Percentiles rank a stretch among this genome's conserved stretches.
Evolutionary conservation across 2,113 vertebrate genomes (phyloP).

Genomic region (Canis aureus): DNA sequence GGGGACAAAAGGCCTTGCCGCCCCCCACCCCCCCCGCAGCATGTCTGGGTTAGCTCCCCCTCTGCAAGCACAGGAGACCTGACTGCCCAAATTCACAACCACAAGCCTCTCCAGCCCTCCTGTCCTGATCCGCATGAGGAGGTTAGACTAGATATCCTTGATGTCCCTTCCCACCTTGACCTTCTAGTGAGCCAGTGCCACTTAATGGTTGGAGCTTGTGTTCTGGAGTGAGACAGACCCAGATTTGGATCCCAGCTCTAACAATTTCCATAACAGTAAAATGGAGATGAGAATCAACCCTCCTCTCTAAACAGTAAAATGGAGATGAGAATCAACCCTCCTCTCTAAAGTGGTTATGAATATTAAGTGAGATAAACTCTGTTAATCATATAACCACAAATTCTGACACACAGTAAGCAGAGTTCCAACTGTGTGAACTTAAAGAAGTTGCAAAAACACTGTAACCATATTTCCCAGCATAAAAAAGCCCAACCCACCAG

Average conservation of each 20-base stretch:
- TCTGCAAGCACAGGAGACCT: background rate
- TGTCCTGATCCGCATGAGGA: background rate
- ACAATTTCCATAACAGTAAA: background rate
- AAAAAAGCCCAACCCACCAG: background rate
- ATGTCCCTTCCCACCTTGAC: background rate
- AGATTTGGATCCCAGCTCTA: background rate
- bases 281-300: background rate
- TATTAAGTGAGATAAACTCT: background rate
- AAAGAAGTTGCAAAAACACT: background rate
- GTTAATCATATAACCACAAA: background rate
- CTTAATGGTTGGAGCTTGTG: background rate
- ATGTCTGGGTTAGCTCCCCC: background rate
- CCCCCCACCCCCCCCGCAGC: background rate
- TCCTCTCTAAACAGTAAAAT: background rate
- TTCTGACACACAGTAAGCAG: background rate
- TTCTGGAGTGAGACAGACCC: background rate
- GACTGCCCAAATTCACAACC: background rate
- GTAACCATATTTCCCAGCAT: background rate
- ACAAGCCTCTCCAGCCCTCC: background rate
- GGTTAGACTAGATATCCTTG: background rate
- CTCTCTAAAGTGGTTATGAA: background rate
- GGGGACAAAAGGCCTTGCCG: background rate
- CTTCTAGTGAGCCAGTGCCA: background rate
- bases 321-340: background rate
- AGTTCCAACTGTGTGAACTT: background rate